Percentiles rank a stretch among this genome's conserved stretches.
These are phyloP conservation scores for Triops longicaudatus DNA, from an alignment of 1,140 invertebrate genomes.

Conservation along the genomic window DNA sequence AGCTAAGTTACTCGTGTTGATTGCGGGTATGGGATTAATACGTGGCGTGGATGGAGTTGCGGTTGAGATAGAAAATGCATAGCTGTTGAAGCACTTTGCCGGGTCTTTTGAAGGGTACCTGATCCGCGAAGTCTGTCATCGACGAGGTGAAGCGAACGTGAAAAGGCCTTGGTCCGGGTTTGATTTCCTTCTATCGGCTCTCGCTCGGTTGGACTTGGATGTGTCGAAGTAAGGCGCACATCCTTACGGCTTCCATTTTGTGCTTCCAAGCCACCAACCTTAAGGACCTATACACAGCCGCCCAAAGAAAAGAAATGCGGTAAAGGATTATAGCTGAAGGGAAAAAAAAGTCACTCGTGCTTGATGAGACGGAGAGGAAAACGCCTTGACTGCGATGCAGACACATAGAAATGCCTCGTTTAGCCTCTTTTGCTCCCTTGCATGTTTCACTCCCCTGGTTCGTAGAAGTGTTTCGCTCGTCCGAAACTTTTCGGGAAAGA, in stretches of 20 bases:
- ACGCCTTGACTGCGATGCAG: neutral
- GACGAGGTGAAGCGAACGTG: neutral
- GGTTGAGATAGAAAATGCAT: no score
- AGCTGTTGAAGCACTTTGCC: neutral
- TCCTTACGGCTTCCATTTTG: slow-evolving; percentile 11
- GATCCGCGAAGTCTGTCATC: neutral
- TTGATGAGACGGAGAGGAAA: slow-evolving; percentile 1
- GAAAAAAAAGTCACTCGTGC: neutral
- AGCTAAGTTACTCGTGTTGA: no score
- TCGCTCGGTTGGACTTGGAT: neutral
- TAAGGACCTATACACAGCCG: neutral
- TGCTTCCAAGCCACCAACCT: slow-evolving; percentile 9
- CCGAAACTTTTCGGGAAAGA: neutral
- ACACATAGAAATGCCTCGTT: slow-evolving; percentile 8
- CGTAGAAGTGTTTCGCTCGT: neutral
- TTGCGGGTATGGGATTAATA: no score
- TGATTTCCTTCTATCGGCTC: slow-evolving; percentile 8
- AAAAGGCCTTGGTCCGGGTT: neutral
- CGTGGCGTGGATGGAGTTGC: no score
- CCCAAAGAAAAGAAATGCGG: neutral
- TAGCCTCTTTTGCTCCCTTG: neutral
- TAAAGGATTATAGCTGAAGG: slow-evolving; percentile 2
- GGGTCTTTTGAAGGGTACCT: neutral
- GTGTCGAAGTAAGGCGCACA: slow-evolving; percentile 1
- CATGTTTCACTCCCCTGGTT: neutral